Conservation (phyloP, 2,888 invertebrate genomes). For the Gortyna flavago region DNA sequence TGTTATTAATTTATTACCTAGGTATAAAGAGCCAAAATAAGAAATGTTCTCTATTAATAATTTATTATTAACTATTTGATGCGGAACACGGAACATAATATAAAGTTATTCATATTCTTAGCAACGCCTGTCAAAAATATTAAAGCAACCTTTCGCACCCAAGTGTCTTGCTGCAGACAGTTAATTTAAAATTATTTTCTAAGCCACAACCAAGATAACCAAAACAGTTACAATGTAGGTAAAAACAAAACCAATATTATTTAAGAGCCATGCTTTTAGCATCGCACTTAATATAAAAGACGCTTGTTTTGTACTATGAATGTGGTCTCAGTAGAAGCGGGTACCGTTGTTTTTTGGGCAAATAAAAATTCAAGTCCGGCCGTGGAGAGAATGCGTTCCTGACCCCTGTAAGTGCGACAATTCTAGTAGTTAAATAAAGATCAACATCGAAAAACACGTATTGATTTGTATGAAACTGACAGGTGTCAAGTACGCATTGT, state of each 20-base stretch:
- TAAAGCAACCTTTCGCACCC: slow-evolving; percentile 3
- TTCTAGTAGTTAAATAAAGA: not conserved
- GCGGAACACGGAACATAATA: not conserved
- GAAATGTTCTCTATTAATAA: no score
- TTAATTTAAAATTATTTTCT: slow-evolving; percentile 26
- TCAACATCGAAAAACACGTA: not conserved
- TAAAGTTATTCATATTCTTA: no score
- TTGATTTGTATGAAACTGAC: not conserved
- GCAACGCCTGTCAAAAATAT: slow-evolving; percentile 32
- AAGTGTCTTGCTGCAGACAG: slow-evolving; percentile 7
- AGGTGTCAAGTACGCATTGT: not conserved
- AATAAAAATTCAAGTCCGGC: not conserved
- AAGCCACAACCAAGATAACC: slow-evolving; percentile 37
- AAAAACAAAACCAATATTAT: slow-evolving; percentile 61
- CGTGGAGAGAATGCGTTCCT: not conserved
- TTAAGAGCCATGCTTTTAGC: slow-evolving; percentile 43
- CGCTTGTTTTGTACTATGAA: slow-evolving; percentile 32
- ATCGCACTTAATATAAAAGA: slow-evolving; percentile 53
- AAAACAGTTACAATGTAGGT: slow-evolving; percentile 37
- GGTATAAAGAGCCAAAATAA: no score
- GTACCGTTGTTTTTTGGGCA: not conserved
- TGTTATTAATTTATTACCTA: no score
- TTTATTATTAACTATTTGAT: not conserved
- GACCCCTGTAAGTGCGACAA: no score
- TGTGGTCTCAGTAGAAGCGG: slow-evolving; percentile 44